Conservation (phyloP, 1,140 invertebrate species). For the Brachionus rubens region DNA sequence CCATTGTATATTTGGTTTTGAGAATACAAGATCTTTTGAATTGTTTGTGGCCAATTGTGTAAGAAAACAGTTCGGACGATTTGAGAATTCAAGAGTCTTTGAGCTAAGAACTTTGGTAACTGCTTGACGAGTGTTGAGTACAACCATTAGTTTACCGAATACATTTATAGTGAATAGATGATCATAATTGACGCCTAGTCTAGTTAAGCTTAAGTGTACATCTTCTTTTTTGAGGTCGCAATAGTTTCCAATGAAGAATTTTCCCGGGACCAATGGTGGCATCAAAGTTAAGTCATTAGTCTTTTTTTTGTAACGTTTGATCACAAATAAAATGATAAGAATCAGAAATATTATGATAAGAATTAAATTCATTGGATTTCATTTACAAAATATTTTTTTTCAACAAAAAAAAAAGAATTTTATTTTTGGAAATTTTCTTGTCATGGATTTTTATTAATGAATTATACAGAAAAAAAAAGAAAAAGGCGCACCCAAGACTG, state of each 20-base stretch:
- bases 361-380: no score
- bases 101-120: neutral
- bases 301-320: no score
- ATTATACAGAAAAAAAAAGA: no score
- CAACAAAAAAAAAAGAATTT: no score
- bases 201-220: neutral
- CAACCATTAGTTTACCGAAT: neutral
- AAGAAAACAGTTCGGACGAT: neutral
- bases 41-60: neutral
- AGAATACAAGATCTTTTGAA: neutral
- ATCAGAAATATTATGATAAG: no score
- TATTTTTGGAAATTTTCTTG: no score
- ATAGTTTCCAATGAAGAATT: neutral
- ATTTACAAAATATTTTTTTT: no score
- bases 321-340: no score
- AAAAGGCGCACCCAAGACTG: no score
- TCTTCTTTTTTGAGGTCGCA: neutral
- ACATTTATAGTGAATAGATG: neutral
- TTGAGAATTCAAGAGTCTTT: neutral
- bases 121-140: neutral
- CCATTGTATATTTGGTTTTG: neutral
- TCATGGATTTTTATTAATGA: no score
- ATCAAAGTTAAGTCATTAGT: neutral
- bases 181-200: neutral
- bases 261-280: neutral